Evolutionary conservation across 2,797 vertebrate genomes (phyloP).

Genomic region (Basileuterus tristriatus): DNA sequence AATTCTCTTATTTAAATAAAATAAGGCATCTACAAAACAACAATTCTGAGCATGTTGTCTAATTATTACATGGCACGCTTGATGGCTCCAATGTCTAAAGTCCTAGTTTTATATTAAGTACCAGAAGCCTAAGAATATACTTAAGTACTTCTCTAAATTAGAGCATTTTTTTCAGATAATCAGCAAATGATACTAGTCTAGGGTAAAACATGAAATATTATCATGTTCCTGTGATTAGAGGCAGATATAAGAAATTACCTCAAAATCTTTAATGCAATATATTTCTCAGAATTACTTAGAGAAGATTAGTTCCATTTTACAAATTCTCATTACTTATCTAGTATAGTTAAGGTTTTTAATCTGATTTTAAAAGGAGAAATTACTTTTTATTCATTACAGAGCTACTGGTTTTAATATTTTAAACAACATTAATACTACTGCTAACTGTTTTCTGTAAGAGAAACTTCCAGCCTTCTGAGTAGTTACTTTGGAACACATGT

Average conservation of each 20-base stretch:
- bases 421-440: background rate
- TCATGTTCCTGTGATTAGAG: slow-evolving; percentile 26
- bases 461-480: background rate
- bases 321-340: slow-evolving; percentile 35
- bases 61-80: background rate
- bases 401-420: background rate
- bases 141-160: slow-evolving; percentile 33
- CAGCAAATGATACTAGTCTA: slow-evolving; percentile 9
- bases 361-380: slow-evolving; percentile 42
- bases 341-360: background rate
- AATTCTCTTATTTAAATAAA: background rate
- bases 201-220: slow-evolving; percentile 49
- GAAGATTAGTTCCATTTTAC: slow-evolving; percentile 45
- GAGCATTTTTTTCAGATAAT: slow-evolving; percentile 25
- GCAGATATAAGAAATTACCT: slow-evolving; percentile 53
- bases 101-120: slow-evolving; percentile 11
- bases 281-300: slow-evolving; percentile 39
- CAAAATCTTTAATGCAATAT: slow-evolving; percentile 27
- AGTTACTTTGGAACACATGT: background rate
- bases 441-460: background rate
- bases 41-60: background rate
- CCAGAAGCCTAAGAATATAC: slow-evolving; percentile 5
- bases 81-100: background rate
- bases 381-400: slow-evolving; percentile 20
- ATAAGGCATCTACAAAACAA: background rate